Conservation (phyloP, 2,888 invertebrate genomes). For the Drosophila eohydei region DNA sequence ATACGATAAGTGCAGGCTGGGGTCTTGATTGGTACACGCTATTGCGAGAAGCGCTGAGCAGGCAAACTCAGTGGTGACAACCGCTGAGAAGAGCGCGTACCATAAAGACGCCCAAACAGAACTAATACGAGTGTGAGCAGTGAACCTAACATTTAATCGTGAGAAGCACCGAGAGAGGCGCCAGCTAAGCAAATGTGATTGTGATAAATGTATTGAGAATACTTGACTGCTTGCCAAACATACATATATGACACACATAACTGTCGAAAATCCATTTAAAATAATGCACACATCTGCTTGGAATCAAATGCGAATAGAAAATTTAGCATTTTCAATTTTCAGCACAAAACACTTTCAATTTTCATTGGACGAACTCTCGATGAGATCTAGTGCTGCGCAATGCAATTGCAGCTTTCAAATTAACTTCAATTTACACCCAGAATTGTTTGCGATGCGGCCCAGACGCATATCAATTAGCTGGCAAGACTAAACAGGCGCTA, state of each 20-base stretch:
- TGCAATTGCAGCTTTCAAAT: conserved; percentile 68
- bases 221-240: conserved; percentile 15
- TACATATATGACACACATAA: neutral
- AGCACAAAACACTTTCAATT: conserved; percentile 46
- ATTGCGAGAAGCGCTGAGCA: neutral
- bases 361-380: conserved; percentile 1
- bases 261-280: neutral
- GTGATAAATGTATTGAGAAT: neutral
- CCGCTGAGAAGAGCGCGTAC: neutral
- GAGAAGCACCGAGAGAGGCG: conserved; percentile 6
- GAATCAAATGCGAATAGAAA: conserved; percentile 17
- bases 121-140: no score
- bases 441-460: conserved; percentile 30
- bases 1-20: neutral
- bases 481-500: conserved; percentile 61
- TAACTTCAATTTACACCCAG: conserved; percentile 72
- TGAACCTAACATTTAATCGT: neutral
- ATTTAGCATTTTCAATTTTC: conserved; percentile 13
- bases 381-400: conserved; percentile 52
- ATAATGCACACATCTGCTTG: conserved; percentile 29
- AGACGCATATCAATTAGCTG: conserved; percentile 69
- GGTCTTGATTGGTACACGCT: neutral
- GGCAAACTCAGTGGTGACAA: neutral
- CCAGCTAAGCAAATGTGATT: neutral
- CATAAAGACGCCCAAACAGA: neutral